These are phyloP conservation scores for Leucozona laternaria DNA, from an alignment of 2,888 invertebrate genomes.

Conservation along the genomic window DNA sequence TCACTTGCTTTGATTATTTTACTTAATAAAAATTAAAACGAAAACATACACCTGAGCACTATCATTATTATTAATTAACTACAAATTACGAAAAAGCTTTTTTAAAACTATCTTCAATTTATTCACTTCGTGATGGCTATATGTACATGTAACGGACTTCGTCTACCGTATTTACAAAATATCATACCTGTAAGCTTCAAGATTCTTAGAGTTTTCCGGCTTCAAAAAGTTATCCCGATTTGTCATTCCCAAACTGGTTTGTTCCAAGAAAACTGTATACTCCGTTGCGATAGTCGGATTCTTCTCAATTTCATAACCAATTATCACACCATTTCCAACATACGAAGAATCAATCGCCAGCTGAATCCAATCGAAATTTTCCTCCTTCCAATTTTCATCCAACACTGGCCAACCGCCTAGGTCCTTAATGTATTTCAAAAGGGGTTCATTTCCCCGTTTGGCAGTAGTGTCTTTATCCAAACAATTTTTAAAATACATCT, in stretches of 20 bases:
- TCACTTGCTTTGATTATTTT: too few species aligned
- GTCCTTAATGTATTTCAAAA: slow-evolving; percentile 54
- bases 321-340: slow-evolving; percentile 36
- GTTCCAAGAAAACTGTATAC: slow-evolving; percentile 54
- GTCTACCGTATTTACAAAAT: too few species aligned
- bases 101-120: too few species aligned
- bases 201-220: slow-evolving; percentile 51
- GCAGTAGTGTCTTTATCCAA: slow-evolving; percentile 26
- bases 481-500: slow-evolving; percentile 58
- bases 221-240: slow-evolving; percentile 66
- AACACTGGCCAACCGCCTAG: slow-evolving; percentile 73
- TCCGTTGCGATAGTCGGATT: slow-evolving; percentile 34
- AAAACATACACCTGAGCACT: too few species aligned
- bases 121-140: too few species aligned
- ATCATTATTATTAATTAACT: too few species aligned
- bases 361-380: slow-evolving; percentile 64
- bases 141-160: too few species aligned
- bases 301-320: slow-evolving; percentile 49
- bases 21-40: too few species aligned
- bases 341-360: slow-evolving; percentile 35
- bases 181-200: slow-evolving; percentile 58
- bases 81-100: too few species aligned
- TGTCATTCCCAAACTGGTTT: slow-evolving; percentile 53
- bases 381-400: slow-evolving; percentile 56
- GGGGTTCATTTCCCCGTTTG: slow-evolving; percentile 41